Base-by-base conservation (phyloP, 2,888 invertebrate genomes). In the Diabrotica balteata region DNA sequence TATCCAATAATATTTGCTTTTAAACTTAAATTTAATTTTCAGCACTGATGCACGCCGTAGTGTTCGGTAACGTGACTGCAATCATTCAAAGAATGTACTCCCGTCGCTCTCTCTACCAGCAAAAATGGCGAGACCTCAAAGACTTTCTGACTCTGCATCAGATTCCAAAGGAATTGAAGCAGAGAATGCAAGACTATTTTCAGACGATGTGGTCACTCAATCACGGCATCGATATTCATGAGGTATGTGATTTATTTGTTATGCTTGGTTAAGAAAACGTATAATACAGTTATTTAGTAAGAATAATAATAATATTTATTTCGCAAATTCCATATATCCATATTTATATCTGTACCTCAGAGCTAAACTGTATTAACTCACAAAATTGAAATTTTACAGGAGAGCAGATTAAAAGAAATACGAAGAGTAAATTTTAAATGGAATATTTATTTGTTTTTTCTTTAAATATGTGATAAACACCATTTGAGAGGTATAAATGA, bases 171-270 rank as follows among this genome's bases (percentile, higher is more conserved):
- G 95, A 96, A 81, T 87, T 98, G 71, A 96, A 97, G 82, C 96
- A 96, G 81, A 87, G 97, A 71, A 97, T 98, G 92, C 95, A 96
- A 81, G 97, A 98, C 83, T 97, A 97, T 84, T 97, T 97, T 83
- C 97, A 97, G 85, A 97, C 97, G 10, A 97, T 95, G 90, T 98
- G 97, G 97, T 96, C 97, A 9, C 88, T 98, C 70, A 97, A 97
- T 86, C 96, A 97, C 83, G 97, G 97, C 66, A 97, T 98, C 80
- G 97, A 97, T 84, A 94, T 96, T 76, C 93, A 95, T 81, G 97
- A 97, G 92, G 97, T 96, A 85, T n/a, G 52, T 4, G n/a, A 50
- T 43, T 50, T 6, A 59, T 7, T 59, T 57, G 17, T 57, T 57
- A 32, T 32, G 5, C 32, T 32, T 32, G 32, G 32, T 32, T 32